These are phyloP conservation scores for Siphamia tubifer DNA, from an alignment of 2,113 vertebrate species.

Conservation along the genomic window DNA sequence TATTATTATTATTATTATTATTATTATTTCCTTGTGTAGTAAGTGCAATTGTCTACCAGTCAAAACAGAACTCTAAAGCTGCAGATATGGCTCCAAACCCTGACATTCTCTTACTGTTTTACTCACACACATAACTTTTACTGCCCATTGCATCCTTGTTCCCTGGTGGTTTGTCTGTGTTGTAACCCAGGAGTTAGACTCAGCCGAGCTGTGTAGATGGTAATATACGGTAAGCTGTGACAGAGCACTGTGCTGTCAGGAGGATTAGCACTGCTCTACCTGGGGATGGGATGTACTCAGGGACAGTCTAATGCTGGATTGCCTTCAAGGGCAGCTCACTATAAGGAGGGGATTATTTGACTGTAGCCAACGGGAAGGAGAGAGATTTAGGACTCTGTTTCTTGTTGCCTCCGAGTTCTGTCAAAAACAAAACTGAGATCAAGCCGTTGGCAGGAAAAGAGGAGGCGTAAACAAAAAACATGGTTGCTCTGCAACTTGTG, in stretches of 20 bases:
- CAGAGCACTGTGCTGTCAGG: constrained; percentile 55
- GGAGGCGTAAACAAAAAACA: constrained; percentile 9
- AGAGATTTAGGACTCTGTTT: constrained; percentile 37
- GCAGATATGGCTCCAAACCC: background rate
- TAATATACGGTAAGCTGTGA: constrained; percentile 48
- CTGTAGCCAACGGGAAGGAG: constrained; percentile 54
- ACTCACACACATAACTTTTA: background rate
- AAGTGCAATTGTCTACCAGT: too few relatives aligned
- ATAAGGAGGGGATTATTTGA: constrained; percentile 66
- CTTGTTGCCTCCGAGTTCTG: constrained; percentile 32
- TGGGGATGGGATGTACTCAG: constrained; percentile 67
- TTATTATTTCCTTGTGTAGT: too few relatives aligned
- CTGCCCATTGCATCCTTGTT: background rate
- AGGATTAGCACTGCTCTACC: constrained; percentile 65
- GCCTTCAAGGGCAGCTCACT: constrained; percentile 65
- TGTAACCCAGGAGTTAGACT: constrained; percentile 47
- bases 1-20: too few relatives aligned
- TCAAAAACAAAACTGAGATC: constrained; percentile 44
- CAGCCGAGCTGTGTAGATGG: constrained; percentile 31
- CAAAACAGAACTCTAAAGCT: too few relatives aligned
- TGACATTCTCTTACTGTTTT: background rate
- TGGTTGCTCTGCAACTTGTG: background rate
- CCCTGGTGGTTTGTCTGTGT: background rate
- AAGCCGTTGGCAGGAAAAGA: constrained; percentile 21
- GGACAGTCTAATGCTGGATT: constrained; percentile 62